Base-by-base conservation (phyloP, 2,113 vertebrate genomes). In the Plecturocebus donacophilus region DNA sequence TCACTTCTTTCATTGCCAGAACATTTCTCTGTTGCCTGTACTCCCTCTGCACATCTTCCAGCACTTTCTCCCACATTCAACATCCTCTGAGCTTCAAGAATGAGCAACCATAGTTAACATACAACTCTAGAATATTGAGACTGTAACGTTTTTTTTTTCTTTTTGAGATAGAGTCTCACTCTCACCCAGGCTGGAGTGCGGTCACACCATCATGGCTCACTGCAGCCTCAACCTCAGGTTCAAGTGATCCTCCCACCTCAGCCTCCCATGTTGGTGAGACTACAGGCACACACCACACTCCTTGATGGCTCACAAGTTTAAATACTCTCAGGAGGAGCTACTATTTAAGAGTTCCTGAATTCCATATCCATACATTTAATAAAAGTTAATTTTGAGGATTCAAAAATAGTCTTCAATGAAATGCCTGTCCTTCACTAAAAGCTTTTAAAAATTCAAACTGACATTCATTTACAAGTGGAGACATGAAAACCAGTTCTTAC, bases 271-370 rank as follows among this genome's bases (percentile, higher is more conserved):
- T 14, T 30, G 27, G 27, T 64, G 27, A 30, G 61, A 32, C 27
- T 64, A 30, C 27, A 30, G 27, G 27, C 27, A 64, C 30, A 30
- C 61, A 64, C 61, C 27, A 64, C 61, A 64, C 61, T 64, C 61
- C 27, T 4, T 14, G 3, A 71, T 17, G 47, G 70, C 25, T 94
- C 77, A 38, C 1, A 49, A 45, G 11, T 71, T 97, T 91, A 90
- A 42, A 17, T 84, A 79, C 25, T 68, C 32, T n/a, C 35, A 88
- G 66, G 40, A 93, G 56, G 47, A 96, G 45, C 30, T 75, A 61
- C 30, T 66, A 61, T 64, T 91, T 94, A 90, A 90, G 88, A 75
- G 35, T 85, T 95, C 30, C 85, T 77, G 49, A 95, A 97, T 85
- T 86, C 61, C n/a, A 82, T 9, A 92, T 94, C 47, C 77, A 75